These are phyloP conservation scores for Scylla paramamosain DNA, from an alignment of 1,140 invertebrate genomes.

Conservation along the genomic window DNA sequence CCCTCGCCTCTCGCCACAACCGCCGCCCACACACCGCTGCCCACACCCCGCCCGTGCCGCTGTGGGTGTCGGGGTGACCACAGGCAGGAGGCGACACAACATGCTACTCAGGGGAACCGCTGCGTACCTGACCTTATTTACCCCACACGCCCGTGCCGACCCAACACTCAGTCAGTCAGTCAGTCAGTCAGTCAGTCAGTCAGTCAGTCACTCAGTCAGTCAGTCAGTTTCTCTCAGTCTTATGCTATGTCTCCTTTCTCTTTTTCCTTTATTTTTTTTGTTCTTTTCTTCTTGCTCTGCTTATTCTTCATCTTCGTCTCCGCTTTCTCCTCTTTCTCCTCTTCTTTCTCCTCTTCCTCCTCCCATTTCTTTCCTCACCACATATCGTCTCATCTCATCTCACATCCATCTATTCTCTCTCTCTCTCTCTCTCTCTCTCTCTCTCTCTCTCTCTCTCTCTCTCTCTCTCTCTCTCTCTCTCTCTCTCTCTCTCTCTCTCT, in stretches of 20 bases:
- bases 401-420: not conserved
- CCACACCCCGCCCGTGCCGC: not conserved
- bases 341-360: too few species aligned
- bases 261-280: too few species aligned
- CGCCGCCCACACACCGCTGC: not conserved
- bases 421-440: not conserved
- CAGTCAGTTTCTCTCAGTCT: too few species aligned
- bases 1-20: not conserved
- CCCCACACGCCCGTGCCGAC: not conserved
- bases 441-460: not conserved
- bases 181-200: too few species aligned
- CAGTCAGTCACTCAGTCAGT: too few species aligned
- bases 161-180: too few species aligned
- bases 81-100: constrained; percentile 43
- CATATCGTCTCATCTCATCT: not conserved
- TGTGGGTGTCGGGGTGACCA: not conserved
- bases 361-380: not conserved
- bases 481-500: too few species aligned
- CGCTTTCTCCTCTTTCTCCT: too few species aligned
- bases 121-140: not conserved
- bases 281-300: too few species aligned
- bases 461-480: not conserved
- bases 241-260: too few species aligned
- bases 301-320: too few species aligned
- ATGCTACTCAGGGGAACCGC: constrained; percentile 35